Evolutionary conservation across 2,888 invertebrate species (phyloP).

Genomic region (Stenichneumon culpator): DNA sequence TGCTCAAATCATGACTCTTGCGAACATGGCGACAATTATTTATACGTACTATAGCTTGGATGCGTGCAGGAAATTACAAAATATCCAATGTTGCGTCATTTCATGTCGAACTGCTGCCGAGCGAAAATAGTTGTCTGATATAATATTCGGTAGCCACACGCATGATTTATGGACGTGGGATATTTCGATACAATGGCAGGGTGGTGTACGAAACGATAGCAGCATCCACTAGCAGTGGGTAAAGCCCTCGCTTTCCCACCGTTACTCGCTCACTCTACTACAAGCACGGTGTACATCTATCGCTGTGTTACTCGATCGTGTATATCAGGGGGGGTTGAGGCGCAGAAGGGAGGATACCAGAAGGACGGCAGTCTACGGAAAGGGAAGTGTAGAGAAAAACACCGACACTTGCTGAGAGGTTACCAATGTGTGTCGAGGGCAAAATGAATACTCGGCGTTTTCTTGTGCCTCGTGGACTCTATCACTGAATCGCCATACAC

Average conservation of each 20-base stretch:
- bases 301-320: slow-evolving; percentile 27
- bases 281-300: slow-evolving; percentile 19
- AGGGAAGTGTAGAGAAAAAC: slow-evolving; percentile 32
- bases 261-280: not conserved
- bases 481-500: slow-evolving; percentile 75
- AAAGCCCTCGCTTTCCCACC: not conserved
- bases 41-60: slow-evolving; percentile 9
- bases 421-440: slow-evolving; percentile 75
- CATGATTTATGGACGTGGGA: slow-evolving; percentile 81
- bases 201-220: slow-evolving; percentile 42
- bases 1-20: slow-evolving; percentile 44
- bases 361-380: not conserved
- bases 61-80: slow-evolving; percentile 73
- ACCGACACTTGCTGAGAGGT: slow-evolving; percentile 69
- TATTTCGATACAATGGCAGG: slow-evolving; percentile 80
- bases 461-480: slow-evolving; percentile 79
- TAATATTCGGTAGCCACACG: slow-evolving; percentile 78
- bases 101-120: slow-evolving; percentile 73
- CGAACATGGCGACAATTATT: slow-evolving; percentile 50
- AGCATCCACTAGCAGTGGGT: not conserved
- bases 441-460: slow-evolving; percentile 79
- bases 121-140: slow-evolving; percentile 77
- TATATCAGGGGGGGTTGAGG: slow-evolving; percentile 34
- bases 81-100: slow-evolving; percentile 79
- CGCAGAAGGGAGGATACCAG: slow-evolving; percentile 8